Conservation (phyloP, 92 coral and sea anemone species). For the Epizoanthus fatuus region DNA sequence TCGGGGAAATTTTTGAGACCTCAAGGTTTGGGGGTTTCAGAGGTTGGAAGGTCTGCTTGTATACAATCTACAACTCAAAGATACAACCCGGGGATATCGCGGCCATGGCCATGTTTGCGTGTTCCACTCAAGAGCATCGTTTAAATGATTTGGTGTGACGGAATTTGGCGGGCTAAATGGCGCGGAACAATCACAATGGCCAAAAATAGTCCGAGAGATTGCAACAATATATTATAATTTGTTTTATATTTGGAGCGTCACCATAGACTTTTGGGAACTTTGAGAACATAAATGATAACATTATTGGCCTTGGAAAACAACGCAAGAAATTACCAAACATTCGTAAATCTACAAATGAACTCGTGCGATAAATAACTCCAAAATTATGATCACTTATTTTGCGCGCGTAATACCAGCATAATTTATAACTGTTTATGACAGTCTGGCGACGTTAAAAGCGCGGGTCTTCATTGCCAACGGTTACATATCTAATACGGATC, state of each 20-base stretch:
- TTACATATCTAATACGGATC: no score
- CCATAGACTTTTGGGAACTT: neutral
- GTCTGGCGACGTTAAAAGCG: neutral
- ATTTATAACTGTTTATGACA: neutral
- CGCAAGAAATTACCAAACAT: neutral
- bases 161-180: neutral
- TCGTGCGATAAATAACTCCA: no score
- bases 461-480: neutral
- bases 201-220: neutral
- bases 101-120: no score
- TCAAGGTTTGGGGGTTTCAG: no score
- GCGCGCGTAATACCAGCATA: neutral
- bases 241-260: no score
- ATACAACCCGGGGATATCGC: no score
- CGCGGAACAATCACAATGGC: constrained; percentile 1
- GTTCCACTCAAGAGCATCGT: no score
- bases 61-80: no score
- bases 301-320: neutral
- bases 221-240: neutral
- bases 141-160: no score
- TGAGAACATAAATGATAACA: neutral
- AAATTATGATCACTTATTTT: neutral
- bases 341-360: neutral
- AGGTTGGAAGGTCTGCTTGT: no score
- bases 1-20: no score